Conservation (phyloP, 2,797 vertebrate genomes). For the Paramormyrops hopkinsi region DNA sequence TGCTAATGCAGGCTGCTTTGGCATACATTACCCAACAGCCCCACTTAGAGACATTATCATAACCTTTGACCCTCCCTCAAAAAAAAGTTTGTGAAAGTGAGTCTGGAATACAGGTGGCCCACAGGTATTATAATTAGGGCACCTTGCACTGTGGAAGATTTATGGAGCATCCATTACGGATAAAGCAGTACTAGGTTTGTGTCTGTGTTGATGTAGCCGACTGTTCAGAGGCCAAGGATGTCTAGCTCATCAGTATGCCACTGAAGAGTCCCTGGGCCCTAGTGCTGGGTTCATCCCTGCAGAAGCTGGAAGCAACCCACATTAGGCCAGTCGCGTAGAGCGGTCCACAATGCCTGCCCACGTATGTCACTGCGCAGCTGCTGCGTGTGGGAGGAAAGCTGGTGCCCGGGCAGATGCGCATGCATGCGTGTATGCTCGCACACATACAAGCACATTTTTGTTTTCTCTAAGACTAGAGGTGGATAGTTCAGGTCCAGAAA, state of each 20-base stretch:
- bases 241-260: not conserved
- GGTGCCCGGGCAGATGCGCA: not conserved
- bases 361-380: not conserved
- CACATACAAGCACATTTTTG: not conserved
- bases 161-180: not conserved
- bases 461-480: not conserved
- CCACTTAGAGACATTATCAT: not conserved
- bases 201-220: not conserved
- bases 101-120: not conserved
- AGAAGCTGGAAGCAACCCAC: not conserved
- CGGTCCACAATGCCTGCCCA: not conserved
- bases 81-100: not conserved
- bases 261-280: not conserved
- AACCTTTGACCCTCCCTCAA: not conserved
- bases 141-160: not conserved
- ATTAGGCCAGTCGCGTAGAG: not conserved
- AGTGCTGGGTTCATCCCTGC: not conserved
- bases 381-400: not conserved
- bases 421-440: not conserved
- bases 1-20: not conserved
- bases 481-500: not conserved
- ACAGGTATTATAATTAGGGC: not conserved
- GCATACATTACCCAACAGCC: not conserved
- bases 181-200: not conserved
- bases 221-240: not conserved